Evolutionary conservation across 2,888 invertebrate species (phyloP).

Genomic region (Watsonalla binaria): DNA sequence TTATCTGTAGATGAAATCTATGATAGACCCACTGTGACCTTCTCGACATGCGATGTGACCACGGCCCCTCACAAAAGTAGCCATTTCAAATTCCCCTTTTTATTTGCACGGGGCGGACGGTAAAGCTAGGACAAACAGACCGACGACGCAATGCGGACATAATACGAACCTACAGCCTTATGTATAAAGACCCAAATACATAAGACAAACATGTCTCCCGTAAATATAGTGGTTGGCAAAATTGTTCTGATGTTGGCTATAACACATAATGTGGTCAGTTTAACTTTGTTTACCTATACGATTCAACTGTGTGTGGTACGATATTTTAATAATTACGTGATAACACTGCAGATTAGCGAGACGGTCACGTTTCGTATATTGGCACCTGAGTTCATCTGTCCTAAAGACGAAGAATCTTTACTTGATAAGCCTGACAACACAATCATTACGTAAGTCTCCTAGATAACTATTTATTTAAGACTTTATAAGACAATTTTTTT

Average conservation of each 20-base stretch:
- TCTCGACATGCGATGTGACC: conserved; percentile 1
- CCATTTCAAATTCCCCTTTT: neutral
- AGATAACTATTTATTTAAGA: too few species aligned
- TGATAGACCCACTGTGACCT: neutral
- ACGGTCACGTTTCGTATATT: conserved; percentile 41
- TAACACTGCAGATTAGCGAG: conserved; percentile 18
- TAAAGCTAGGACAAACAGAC: neutral
- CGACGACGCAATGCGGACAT: conserved; percentile 2
- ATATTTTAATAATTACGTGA: neutral
- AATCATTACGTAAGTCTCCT: conserved; percentile 43
- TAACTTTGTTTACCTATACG: neutral
- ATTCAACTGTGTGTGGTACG: neutral
- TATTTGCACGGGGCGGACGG: neutral
- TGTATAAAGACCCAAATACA: conserved; percentile 7
- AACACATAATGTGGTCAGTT: conserved; percentile 11
- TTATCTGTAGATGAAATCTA: neutral
- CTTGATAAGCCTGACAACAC: conserved; percentile 41
- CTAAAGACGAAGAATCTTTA: conserved; percentile 36
- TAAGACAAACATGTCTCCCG: conserved; percentile 14
- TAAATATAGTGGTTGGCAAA: conserved; percentile 8
- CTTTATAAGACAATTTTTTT: too few species aligned
- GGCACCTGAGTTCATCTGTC: conserved; percentile 52
- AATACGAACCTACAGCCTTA: neutral
- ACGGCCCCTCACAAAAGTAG: neutral
- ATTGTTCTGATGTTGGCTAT: conserved; percentile 9